A percentile compares a stretch with the other conserved stretches of the same genome.
phyloP scores from a whole-genome alignment of 2,888 invertebrate species.

The Trichopria drosophilae region DNA sequence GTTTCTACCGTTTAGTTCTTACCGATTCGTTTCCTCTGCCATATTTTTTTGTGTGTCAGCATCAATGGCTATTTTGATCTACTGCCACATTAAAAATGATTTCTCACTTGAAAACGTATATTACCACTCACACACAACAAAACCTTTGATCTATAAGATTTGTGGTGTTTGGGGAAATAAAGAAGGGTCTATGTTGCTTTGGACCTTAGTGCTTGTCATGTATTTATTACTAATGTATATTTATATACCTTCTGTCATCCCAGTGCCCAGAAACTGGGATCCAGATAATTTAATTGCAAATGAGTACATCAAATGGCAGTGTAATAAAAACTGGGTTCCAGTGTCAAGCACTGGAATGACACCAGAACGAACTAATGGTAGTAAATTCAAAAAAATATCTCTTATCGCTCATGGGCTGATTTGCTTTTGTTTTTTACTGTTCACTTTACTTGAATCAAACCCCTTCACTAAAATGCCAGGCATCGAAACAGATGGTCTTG shows the following conservation, averaged over 20 bases:
- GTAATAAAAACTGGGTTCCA: no score
- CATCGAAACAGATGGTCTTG: constrained; percentile 18
- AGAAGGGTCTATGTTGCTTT: constrained; percentile 12
- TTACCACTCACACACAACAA: constrained; percentile 13
- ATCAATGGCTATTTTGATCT: constrained; percentile 14
- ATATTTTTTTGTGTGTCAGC: constrained; percentile 13
- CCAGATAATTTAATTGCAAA: no score
- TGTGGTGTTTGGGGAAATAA: constrained; percentile 12
- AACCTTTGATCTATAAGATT: constrained; percentile 14
- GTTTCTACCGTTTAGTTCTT: constrained; percentile 12
- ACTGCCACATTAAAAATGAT: constrained; percentile 13
- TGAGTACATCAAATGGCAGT: constrained; percentile 9
- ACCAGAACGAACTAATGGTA: no score
- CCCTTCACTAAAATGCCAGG: constrained; percentile 21
- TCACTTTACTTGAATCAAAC: constrained; percentile 14
- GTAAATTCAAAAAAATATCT: constrained; percentile 12
- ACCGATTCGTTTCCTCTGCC: constrained; percentile 7
- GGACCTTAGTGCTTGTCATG: constrained; percentile 6
- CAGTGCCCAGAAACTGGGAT: no score
- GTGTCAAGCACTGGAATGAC: no score
- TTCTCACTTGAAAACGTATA: constrained; percentile 13
- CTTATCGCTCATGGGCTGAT: constrained; percentile 11
- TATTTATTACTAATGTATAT: constrained; percentile 6
- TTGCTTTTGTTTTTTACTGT: constrained; percentile 18
- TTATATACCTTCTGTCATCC: no score